phyloP scores from a whole-genome alignment of 2,797 vertebrate species.

The Adelosebastes latens region DNA sequence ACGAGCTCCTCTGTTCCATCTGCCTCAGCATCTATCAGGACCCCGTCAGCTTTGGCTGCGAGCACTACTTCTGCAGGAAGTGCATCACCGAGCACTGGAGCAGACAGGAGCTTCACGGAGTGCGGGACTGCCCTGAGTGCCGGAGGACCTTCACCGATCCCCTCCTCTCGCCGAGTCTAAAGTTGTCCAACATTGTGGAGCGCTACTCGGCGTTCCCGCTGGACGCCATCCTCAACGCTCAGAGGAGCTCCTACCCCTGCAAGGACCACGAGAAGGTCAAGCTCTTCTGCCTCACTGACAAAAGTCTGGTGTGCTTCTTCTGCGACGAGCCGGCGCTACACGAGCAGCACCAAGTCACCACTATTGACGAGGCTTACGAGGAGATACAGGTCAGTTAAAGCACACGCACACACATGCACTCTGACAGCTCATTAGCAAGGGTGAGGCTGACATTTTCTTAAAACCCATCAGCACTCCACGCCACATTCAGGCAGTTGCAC shows the following conservation, averaged over 20 bases:
- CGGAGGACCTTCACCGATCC: constrained; percentile 93
- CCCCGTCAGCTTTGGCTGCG: constrained; percentile 96
- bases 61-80: constrained; percentile 98
- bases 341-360: constrained; percentile 97
- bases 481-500: constrained; percentile 34
- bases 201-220: constrained; percentile 95
- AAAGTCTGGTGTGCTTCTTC: constrained; percentile 96
- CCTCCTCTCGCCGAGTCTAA: constrained; percentile 93
- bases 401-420: not conserved
- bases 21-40: constrained; percentile 99
- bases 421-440: constrained; percentile 43
- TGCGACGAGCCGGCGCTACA: constrained; percentile 95
- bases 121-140: constrained; percentile 96
- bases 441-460: constrained; percentile 36
- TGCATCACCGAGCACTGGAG: constrained; percentile 99
- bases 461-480: constrained; percentile 35
- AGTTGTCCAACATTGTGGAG: constrained; percentile 98
- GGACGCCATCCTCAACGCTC: constrained; percentile 94
- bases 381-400: constrained; percentile 91
- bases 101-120: constrained; percentile 90
- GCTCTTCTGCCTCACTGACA: constrained; percentile 97
- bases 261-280: constrained; percentile 98
- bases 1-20: constrained; percentile 98
- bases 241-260: constrained; percentile 91
- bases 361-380: constrained; percentile 94